These are phyloP conservation scores for Chlorops oryzae DNA, from an alignment of 1,140 invertebrate species.

Conservation along the genomic window DNA sequence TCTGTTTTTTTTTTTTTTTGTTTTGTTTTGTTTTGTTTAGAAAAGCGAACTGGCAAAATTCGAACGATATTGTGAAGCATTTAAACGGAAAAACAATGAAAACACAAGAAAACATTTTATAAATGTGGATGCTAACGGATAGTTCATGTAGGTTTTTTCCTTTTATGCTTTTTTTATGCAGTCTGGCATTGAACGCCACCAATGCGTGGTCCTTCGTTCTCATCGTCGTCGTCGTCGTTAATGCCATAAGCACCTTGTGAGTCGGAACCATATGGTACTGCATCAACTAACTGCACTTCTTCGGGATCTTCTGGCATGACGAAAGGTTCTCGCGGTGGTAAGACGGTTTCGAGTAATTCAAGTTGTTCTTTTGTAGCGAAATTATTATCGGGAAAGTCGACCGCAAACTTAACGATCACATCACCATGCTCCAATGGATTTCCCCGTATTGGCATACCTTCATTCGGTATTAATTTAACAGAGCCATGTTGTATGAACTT, in stretches of 20 bases:
- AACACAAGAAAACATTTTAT: too few relatives aligned
- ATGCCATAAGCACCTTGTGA: slow-evolving; percentile 37
- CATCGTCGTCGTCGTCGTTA: slow-evolving; percentile 36
- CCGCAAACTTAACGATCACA: slow-evolving; percentile 79
- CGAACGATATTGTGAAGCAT: too few relatives aligned
- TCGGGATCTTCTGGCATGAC: slow-evolving; percentile 71
- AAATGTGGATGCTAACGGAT: too few relatives aligned
- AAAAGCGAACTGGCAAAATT: too few relatives aligned
- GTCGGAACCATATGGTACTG: slow-evolving; percentile 60
- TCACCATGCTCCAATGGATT: slow-evolving; percentile 80
- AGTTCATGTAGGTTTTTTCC: too few relatives aligned
- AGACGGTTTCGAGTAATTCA: slow-evolving; percentile 62
- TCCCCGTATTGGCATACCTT: slow-evolving; percentile 86
- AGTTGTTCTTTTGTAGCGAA: slow-evolving; percentile 66
- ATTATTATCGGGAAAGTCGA: slow-evolving; percentile 76
- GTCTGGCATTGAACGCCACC: slow-evolving; percentile 42
- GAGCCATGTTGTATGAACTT: slow-evolving; percentile 73
- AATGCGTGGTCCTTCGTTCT: slow-evolving; percentile 29
- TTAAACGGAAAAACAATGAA: too few relatives aligned
- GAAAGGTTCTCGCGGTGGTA: slow-evolving; percentile 62
- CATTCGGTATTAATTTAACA: slow-evolving; percentile 70
- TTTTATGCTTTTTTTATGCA: too few relatives aligned
- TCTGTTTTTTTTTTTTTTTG: too few relatives aligned
- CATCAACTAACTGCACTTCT: slow-evolving; percentile 75
- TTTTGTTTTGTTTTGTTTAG: too few relatives aligned